Percentiles rank a stretch among this genome's conserved stretches.
These are phyloP conservation scores for Stenichneumon culpator DNA, from an alignment of 2,888 invertebrate species.

Conservation along the genomic window DNA sequence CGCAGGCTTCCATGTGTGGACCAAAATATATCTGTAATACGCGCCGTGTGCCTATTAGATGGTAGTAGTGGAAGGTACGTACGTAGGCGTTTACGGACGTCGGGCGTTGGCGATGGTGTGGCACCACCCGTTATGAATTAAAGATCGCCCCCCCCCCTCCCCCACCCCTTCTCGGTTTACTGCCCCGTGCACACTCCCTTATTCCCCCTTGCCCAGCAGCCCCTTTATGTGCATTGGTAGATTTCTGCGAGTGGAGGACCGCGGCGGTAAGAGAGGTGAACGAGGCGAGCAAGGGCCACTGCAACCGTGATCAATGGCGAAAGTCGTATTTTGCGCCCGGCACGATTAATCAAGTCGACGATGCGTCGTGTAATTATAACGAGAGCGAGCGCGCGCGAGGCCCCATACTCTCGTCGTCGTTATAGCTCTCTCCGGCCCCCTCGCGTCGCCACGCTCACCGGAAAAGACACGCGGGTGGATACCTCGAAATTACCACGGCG, in stretches of 20 bases:
- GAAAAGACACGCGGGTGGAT: conserved; percentile 68
- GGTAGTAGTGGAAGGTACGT: conserved; percentile 51
- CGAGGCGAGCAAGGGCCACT: conserved; percentile 65
- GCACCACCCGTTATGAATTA: conserved; percentile 78
- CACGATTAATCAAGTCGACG: conserved; percentile 74
- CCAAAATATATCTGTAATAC: conserved; percentile 31
- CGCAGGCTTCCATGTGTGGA: conserved; percentile 13
- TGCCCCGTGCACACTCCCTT: conserved; percentile 37
- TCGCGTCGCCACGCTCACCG: conserved; percentile 43
- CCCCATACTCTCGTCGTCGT: conserved; percentile 52
- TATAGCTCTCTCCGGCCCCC: conserved; percentile 27
- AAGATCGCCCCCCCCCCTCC: conserved; percentile 74
- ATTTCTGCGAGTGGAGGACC: conserved; percentile 68
- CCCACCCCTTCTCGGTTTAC: conserved; percentile 2
- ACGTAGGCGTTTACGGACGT: conserved; percentile 68
- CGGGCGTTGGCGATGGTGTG: conserved; percentile 45
- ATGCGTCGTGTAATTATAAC: conserved; percentile 71
- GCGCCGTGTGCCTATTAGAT: conserved; percentile 21
- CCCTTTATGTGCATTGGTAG: conserved; percentile 73
- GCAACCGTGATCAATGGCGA: conserved; percentile 74
- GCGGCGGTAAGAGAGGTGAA: conserved; percentile 58
- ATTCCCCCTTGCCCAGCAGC: conserved; percentile 39
- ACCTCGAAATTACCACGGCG: conserved; percentile 68
- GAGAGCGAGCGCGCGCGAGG: conserved; percentile 63
- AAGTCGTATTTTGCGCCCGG: conserved; percentile 73